phyloP scores from a whole-genome alignment of 2,888 invertebrate species.

The Callimorpha dominula region DNA sequence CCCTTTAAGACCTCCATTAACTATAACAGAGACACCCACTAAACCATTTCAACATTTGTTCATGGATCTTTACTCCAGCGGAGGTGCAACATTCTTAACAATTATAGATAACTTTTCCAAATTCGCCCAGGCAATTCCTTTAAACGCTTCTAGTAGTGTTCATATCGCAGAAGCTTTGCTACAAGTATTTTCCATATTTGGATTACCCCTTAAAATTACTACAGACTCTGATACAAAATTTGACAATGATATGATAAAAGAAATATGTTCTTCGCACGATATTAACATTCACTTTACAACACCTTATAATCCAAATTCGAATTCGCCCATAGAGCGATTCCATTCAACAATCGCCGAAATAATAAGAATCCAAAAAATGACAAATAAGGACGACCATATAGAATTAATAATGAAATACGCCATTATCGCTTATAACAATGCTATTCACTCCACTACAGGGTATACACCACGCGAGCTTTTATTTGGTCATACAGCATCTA shows the following conservation, averaged over 20 bases:
- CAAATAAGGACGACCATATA: background rate
- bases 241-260: too few relatives aligned
- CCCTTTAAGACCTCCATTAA: background rate
- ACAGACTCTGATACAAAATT: too few relatives aligned
- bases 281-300: background rate
- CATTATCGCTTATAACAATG: conserved; percentile 1
- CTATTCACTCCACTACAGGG: too few relatives aligned
- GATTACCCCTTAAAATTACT: too few relatives aligned
- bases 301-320: background rate
- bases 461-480: too few relatives aligned
- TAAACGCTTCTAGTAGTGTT: background rate
- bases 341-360: too few relatives aligned
- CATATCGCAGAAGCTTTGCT: too few relatives aligned
- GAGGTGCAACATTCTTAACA: background rate
- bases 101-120: background rate
- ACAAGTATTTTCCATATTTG: too few relatives aligned
- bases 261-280: background rate
- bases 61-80: background rate
- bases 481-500: background rate
- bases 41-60: conserved; percentile 1
- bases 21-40: background rate
- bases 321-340: background rate
- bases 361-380: too few relatives aligned
- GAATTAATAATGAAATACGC: conserved; percentile 3
- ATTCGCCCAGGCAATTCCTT: background rate